Base-by-base conservation (phyloP, 1,140 invertebrate genomes). In the Diploscapter pachys region DNA sequence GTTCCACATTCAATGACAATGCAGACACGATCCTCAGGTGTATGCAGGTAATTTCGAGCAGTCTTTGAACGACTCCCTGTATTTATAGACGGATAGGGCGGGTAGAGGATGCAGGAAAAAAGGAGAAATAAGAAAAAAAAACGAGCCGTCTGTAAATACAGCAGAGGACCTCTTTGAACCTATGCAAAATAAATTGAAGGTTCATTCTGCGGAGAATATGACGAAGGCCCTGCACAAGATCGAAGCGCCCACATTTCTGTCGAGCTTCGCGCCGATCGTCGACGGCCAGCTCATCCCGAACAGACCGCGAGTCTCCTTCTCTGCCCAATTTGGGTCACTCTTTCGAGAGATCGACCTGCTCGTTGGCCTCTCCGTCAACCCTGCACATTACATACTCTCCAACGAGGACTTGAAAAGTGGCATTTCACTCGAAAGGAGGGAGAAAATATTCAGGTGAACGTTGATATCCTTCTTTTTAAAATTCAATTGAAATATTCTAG, bases 381-480 rank as follows among this genome's bases (percentile, higher is more conserved):
- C 96, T 86, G 93, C 92, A 74, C 92, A 93, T 82, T 91, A 93
- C 81, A 89, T 92, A 54, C 91, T 98, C 81, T 93, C 92, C 77
- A 92, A 93, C 0, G 91, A 93, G 67, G 94, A 98, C 82, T 91
- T 95, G 11, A 91, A 92, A 81, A 92, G 93, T 81, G 96, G 96
- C 48, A 94, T 98, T 13, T 71, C 77, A 82, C 93, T 95, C 82
- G 91, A 92, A 62, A 91, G 92, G 81, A 88, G 93, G 73, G 90
- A 95, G 73, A 83, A 80, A 72, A 80, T 85, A 4, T 69, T 86
- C 31, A 72, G 83, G 74, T 84, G 53, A n/a, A n/a, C n/a, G 72
- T 6, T 76, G 4, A 5, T 13, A 72, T 78, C 8, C 68, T 61
- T 78, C 3, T 78, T 4, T 52, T 94, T 11, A 0, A 59, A 91